Base-by-base conservation (phyloP, 2,797 vertebrate species). In the Antrozous pallidus region DNA sequence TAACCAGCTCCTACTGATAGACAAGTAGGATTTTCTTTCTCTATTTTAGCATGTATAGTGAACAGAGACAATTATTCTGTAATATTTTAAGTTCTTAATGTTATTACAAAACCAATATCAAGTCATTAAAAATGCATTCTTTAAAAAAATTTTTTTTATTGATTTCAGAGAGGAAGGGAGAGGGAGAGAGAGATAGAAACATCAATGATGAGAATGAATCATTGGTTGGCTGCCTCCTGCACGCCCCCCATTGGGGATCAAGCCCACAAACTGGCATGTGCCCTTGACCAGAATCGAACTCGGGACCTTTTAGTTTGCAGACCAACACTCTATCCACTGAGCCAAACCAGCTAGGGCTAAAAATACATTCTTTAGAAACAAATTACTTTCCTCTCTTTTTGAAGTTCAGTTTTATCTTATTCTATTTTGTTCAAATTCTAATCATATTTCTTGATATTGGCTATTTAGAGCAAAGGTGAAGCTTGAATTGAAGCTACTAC, bases 361-460 rank as follows among this genome's bases (percentile, higher is more conserved):
- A 71, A 84, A 54, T 75, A 38, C 6, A 22, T 70, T 88, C 11
- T 56, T 91, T 78, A 73, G 36, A 90, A 93, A 81, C n/a, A 86
- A 58, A 73, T 61, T 73, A 42, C 16, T 84, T 81, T 13, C 8
- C 2, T 36, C 5, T 5, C 38, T 70, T 90, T 95, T 82, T 86
- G 7, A 93, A 84, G 16, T 80, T 67, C 56, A 86, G 6, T 74
- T 86, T 91, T 94, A 36, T 82, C 61, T 93, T 65, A 54, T 69
- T 75, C 42, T 77, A 24, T 45, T 89, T 92, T 86, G 45, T 47
- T 80, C 47, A 93, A 45, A 82, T 91, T 81, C 69, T 51, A 63
- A 31, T 73, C 5, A 28, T 85, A 45, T 91, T 81, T 91, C 84
- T 93, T 96, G 74, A 51, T 93, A 8, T 82, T 90, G 47, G 26